Base-by-base conservation (phyloP, 2,797 vertebrate genomes). In the Mycteria americana region DNA sequence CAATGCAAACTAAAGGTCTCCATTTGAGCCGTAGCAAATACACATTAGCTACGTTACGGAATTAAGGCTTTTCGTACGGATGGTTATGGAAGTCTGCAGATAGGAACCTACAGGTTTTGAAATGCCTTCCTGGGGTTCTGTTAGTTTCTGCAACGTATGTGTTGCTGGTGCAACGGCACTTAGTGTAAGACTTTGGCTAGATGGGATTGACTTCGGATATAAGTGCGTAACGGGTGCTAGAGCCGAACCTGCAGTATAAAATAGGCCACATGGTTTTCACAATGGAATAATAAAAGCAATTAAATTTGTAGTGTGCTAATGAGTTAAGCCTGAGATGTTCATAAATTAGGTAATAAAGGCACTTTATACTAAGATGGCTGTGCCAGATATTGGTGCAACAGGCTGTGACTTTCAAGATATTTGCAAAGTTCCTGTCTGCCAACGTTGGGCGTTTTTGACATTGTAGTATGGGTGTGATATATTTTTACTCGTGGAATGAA, bases 371-470 rank as follows among this genome's bases (percentile, higher is more conserved):
- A 74, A 67, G 22, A 51, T 27, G 17, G 7, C 41, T 41, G 13
- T 62, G 54, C 12, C 70, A 86, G 63, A 39, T 79, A 45, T 8
- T n/a, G 33, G 33, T 81, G 77, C 86, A 89, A 39, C 59, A 76
- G 67, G 35, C 46, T 73, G 35, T 37, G 83, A 63, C 39, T 69
- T 80, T 51, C 53, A 68, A 46, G 37, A 27, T 46, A 18, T 24
- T 85, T 76, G 50, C 35, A 57, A 64, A 76, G n/a, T 25, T 48
- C 19, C 4, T 19, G 7, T 75, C 72, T 28, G n/a, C 74, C 18
- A 28, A 2, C 0, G 0, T 2, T 28, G 33, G 31, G 39, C 5
- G 4, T 51, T 91, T 81, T 39, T 63, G 43, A 15, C 9, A 2
- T 46, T 54, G 41, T 37, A 23, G 8, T 37, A 33, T 16, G 19